Conservation (phyloP, 53 echinoderm and acorn worm species). For the Temnopleurus reevesii region DNA sequence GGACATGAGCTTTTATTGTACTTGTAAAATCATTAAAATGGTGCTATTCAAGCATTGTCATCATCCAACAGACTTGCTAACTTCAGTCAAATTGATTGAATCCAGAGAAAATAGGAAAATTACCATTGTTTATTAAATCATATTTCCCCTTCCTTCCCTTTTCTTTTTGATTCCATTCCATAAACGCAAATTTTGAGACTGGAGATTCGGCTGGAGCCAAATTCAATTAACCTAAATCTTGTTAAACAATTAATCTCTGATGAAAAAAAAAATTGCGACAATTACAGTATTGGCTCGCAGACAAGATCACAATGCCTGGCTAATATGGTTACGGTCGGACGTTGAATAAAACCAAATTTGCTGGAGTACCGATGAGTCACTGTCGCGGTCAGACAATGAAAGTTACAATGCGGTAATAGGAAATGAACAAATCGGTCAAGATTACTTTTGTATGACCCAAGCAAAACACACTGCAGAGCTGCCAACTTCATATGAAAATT, state of each 20-base stretch:
- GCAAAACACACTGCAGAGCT: too few species aligned
- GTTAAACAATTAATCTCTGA: conserved; percentile 31
- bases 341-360: neutral
- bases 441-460: neutral
- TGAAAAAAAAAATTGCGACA: too few species aligned
- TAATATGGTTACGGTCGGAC: neutral
- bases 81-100: neutral
- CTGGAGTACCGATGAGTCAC: conserved; percentile 1
- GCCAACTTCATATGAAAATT: too few species aligned
- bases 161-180: neutral
- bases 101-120: neutral
- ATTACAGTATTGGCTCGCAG: neutral
- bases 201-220: neutral
- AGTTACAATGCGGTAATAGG: conserved; percentile 2
- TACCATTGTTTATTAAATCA: neutral
- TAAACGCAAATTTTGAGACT: neutral
- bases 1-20: too few species aligned
- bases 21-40: too few species aligned
- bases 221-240: conserved; percentile 11
- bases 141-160: neutral
- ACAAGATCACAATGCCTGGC: neutral
- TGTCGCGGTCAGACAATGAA: neutral
- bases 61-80: too few species aligned
- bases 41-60: too few species aligned
- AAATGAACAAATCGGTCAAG: neutral